These are phyloP conservation scores for Tupiocoris notatus DNA, from an alignment of 2,888 invertebrate genomes.

Conservation along the genomic window DNA sequence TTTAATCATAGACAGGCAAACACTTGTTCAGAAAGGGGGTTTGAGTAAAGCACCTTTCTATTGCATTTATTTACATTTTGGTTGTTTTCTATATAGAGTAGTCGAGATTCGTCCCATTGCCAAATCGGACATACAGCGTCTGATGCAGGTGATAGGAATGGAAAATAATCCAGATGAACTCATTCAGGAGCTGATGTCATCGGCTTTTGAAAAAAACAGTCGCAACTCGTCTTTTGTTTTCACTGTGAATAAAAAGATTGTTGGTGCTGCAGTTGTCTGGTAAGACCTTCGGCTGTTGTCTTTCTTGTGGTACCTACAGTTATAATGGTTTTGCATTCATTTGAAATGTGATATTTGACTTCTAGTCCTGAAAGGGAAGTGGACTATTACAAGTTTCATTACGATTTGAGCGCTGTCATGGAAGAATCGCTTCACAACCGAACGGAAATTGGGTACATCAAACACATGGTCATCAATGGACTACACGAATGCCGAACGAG, in stretches of 20 bases:
- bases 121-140: slow-evolving; percentile 12
- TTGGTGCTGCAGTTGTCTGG: slow-evolving; percentile 21
- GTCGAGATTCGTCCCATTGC: not conserved
- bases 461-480: slow-evolving; percentile 60
- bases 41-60: too few relatives aligned
- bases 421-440: slow-evolving; percentile 13
- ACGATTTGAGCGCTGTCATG: slow-evolving; percentile 36
- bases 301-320: too few relatives aligned
- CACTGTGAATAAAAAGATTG: slow-evolving; percentile 19
- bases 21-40: too few relatives aligned
- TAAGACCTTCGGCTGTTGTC: not conserved
- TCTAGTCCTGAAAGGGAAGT: slow-evolving; percentile 28
- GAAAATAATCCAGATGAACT: slow-evolving; percentile 30
- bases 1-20: too few relatives aligned
- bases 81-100: not conserved
- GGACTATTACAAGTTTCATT: slow-evolving; percentile 39
- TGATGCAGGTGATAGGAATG: slow-evolving; percentile 25
- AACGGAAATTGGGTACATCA: slow-evolving; percentile 54
- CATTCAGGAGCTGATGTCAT: slow-evolving; percentile 18
- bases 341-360: too few relatives aligned
- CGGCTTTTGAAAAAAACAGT: slow-evolving; percentile 17
- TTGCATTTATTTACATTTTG: too few relatives aligned
- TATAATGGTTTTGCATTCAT: not conserved
- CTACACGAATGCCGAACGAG: slow-evolving; percentile 60
- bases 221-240: slow-evolving; percentile 6